Conservation (phyloP, 1,140 invertebrate species). For the Gryon sp. region DNA sequence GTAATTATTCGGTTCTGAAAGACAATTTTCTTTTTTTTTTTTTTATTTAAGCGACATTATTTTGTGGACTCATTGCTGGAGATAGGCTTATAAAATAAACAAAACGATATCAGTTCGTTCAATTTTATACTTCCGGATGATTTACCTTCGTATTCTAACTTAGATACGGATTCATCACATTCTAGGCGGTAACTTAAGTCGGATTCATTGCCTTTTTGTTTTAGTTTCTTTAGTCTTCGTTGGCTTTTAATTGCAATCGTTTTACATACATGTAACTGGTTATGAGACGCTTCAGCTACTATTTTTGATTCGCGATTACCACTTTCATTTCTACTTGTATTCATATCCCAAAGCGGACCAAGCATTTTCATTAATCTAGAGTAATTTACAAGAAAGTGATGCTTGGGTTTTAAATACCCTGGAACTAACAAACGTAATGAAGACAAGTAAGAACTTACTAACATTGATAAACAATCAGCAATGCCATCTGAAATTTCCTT, state of each 20-base stretch:
- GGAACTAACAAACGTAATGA: not conserved
- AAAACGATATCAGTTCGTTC: not conserved
- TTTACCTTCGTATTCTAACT: not conserved
- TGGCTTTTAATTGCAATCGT: not conserved
- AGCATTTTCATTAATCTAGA: not conserved
- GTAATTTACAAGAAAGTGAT: slow-evolving; percentile 22
- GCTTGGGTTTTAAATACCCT: slow-evolving; percentile 15
- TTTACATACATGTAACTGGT: not conserved
- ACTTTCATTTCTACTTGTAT: slow-evolving; percentile 1
- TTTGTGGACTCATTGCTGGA: not conserved
- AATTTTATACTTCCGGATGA: not conserved
- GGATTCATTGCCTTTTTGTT: too few relatives aligned
- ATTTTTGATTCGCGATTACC: not conserved
- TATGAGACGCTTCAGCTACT: not conserved
- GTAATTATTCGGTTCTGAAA: not conserved
- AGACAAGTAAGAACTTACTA: not conserved
- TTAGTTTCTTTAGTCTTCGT: too few relatives aligned
- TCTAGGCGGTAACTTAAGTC: not conserved
- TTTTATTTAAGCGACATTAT: not conserved
- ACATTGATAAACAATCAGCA: slow-evolving; percentile 10
- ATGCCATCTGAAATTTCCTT: slow-evolving; percentile 2
- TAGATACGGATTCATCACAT: not conserved
- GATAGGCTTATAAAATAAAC: not conserved
- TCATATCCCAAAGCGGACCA: not conserved
- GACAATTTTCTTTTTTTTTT: too few relatives aligned